These are phyloP conservation scores for Carettochelys insculpta DNA, from an alignment of 2,113 vertebrate genomes.

Conservation along the genomic window DNA sequence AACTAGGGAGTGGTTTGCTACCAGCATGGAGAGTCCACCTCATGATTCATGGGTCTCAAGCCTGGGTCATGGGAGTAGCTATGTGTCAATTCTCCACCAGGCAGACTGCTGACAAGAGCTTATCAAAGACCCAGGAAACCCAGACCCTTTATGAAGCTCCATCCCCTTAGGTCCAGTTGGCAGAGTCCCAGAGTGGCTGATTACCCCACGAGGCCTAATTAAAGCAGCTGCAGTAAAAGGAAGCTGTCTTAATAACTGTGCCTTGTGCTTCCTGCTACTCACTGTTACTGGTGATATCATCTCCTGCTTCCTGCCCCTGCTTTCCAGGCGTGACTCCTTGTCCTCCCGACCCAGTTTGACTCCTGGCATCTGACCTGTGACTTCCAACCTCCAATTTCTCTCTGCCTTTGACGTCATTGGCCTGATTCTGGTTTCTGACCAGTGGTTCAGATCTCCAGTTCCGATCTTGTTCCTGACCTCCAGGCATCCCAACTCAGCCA, in stretches of 20 bases:
- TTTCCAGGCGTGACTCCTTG: neutral
- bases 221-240: neutral
- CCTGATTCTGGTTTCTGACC: neutral
- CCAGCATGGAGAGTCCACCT: neutral
- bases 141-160: neutral
- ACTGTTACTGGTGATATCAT: no score
- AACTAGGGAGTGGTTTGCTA: neutral
- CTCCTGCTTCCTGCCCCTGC: neutral
- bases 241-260: neutral
- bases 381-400: neutral
- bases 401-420: neutral
- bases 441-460: neutral
- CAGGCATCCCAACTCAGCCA: neutral
- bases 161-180: neutral
- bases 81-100: neutral
- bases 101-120: neutral
- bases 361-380: neutral
- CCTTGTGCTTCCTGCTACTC: neutral
- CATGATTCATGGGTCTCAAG: neutral
- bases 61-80: neutral
- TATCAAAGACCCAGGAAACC: neutral
- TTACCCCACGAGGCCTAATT: neutral
- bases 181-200: neutral
- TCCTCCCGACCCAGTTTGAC: neutral
- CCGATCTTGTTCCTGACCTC: neutral